Evolutionary conservation across 2,888 invertebrate species (phyloP).

Genomic region (Gortyna flavago): DNA sequence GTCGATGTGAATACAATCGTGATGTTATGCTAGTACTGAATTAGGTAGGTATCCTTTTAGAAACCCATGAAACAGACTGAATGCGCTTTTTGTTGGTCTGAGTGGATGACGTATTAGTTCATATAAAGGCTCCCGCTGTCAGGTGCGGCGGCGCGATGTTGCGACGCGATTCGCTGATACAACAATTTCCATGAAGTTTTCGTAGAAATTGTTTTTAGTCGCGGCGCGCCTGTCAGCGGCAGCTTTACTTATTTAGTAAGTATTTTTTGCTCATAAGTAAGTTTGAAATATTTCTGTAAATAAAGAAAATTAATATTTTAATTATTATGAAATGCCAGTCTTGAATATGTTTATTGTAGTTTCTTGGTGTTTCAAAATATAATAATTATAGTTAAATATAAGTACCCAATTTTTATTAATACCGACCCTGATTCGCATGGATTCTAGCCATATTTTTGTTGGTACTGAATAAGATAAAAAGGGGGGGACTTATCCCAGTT

Average conservation of each 20-base stretch:
- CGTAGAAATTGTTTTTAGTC: too few relatives aligned
- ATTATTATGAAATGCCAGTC: background rate
- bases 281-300: background rate
- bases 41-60: background rate
- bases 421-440: background rate
- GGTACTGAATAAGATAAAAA: background rate
- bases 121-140: too few relatives aligned
- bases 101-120: background rate
- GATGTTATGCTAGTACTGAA: background rate
- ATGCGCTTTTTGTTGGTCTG: background rate
- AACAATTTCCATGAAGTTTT: too few relatives aligned
- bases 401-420: background rate
- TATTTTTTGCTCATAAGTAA: background rate
- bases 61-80: background rate
- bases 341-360: background rate
- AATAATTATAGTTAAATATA: background rate
- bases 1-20: background rate
- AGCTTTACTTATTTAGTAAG: background rate
- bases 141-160: too few relatives aligned
- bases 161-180: too few relatives aligned
- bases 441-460: background rate
- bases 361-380: background rate
- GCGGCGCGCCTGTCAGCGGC: too few relatives aligned
- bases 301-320: background rate
- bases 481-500: background rate